Conservation (phyloP, 2,797 vertebrate species). For the Benthosema pterotum region DNA sequence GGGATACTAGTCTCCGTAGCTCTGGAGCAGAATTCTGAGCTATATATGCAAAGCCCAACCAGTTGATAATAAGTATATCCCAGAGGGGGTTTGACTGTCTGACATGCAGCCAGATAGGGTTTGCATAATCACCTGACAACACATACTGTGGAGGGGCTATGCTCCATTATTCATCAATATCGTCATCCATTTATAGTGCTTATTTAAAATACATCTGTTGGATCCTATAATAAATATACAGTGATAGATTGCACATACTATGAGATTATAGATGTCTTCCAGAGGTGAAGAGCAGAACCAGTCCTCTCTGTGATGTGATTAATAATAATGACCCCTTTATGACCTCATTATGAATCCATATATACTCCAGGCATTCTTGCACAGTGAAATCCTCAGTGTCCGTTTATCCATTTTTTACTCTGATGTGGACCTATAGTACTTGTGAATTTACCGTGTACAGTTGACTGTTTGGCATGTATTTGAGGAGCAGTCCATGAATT, state of each 20-base stretch:
- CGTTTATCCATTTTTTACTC: too few species aligned
- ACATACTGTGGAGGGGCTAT: background rate
- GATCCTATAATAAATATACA: constrained; percentile 37
- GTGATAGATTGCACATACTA: constrained; percentile 5
- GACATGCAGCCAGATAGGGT: constrained; percentile 10
- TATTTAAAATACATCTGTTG: constrained; percentile 38
- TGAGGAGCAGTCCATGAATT: too few species aligned
- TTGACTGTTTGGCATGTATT: too few species aligned
- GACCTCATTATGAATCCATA: background rate
- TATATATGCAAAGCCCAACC: background rate
- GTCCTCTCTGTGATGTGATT: background rate
- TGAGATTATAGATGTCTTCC: background rate
- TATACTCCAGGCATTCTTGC: too few species aligned
- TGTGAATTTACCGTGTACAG: too few species aligned
- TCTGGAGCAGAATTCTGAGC: background rate
- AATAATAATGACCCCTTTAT: background rate
- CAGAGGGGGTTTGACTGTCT: constrained; percentile 10
- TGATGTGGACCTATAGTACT: too few species aligned
- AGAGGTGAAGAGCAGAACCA: background rate
- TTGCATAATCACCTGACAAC: constrained; percentile 15
- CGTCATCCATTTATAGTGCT: constrained; percentile 30
- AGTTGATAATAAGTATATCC: too few species aligned
- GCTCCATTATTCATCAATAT: constrained; percentile 53
- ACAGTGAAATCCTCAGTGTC: too few species aligned
- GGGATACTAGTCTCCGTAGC: constrained; percentile 6